Evolutionary conservation across 2,797 vertebrate species (phyloP).

Genomic region (Gadopsis marmoratus): DNA sequence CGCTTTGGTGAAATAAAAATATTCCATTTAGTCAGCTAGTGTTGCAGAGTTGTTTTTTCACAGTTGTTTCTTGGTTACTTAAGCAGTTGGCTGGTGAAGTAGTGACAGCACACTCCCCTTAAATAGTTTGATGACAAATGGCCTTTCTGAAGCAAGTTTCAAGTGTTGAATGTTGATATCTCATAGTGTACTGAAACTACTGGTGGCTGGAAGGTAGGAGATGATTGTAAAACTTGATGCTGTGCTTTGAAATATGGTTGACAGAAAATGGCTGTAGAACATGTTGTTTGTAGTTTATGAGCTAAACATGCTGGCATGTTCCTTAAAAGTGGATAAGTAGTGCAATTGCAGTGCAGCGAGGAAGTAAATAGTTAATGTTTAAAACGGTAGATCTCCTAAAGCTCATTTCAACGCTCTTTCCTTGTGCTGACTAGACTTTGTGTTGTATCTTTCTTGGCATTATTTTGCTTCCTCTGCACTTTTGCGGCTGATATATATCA

Average conservation of each 20-base stretch:
- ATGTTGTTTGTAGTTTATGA: conserved; percentile 10
- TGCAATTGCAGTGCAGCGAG: conserved; percentile 3
- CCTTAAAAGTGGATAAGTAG: conserved; percentile 1
- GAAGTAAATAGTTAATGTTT: background rate
- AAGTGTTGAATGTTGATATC: conserved; percentile 1
- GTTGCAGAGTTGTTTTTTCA: background rate
- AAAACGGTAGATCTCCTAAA: background rate
- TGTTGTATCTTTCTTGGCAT: background rate
- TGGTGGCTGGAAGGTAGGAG: conserved; percentile 4
- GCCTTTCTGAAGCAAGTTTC: background rate
- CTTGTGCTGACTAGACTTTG: background rate
- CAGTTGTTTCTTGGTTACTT: background rate
- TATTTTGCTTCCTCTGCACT: conserved; percentile 37
- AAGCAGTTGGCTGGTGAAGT: background rate
- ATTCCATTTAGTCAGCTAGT: background rate
- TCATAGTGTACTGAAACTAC: background rate
- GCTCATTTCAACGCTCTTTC: conserved; percentile 21
- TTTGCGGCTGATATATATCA: conserved; percentile 65
- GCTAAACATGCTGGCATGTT: conserved; percentile 19
- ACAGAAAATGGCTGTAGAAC: conserved; percentile 8
- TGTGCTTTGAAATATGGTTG: conserved; percentile 39
- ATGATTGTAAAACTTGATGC: background rate
- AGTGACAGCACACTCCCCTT: background rate
- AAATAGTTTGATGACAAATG: background rate
- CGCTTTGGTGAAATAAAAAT: background rate